Evolutionary conservation across 2,888 invertebrate genomes (phyloP).

Genomic region (Dryadula phaetusa): DNA sequence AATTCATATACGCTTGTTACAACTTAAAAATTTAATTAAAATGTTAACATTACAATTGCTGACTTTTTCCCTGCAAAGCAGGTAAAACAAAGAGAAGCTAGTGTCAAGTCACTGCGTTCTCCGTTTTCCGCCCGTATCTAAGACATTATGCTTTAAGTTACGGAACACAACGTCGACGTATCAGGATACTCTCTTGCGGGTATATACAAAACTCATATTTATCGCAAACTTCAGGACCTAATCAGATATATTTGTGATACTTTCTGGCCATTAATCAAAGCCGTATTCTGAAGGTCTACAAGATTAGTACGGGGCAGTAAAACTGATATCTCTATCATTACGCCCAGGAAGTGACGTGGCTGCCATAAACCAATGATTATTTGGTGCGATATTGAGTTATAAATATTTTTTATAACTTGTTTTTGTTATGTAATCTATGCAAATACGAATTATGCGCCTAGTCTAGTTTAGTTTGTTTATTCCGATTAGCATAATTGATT

Average conservation of each 20-base stretch:
- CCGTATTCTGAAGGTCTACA: conserved; percentile 66
- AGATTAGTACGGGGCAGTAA: conserved; percentile 54
- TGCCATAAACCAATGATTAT: conserved; percentile 33
- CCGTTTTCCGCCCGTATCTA: too few relatives aligned
- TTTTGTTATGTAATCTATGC: conserved; percentile 13
- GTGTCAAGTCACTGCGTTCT: too few relatives aligned
- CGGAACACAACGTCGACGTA: too few relatives aligned
- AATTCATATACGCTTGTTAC: too few relatives aligned
- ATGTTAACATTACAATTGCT: too few relatives aligned
- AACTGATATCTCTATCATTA: conserved; percentile 51
- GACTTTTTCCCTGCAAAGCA: too few relatives aligned
- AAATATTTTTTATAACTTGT: conserved; percentile 22
- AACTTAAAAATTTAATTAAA: too few relatives aligned
- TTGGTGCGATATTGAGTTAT: conserved; percentile 13
- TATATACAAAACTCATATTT: conserved; percentile 47
- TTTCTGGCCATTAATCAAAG: conserved; percentile 71
- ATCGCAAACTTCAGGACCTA: conserved; percentile 65
- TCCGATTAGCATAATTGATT: too few relatives aligned
- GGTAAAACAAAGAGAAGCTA: too few relatives aligned
- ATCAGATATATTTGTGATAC: conserved; percentile 72
- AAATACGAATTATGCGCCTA: background rate
- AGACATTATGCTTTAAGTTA: too few relatives aligned
- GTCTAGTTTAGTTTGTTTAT: background rate
- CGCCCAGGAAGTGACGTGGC: conserved; percentile 41
- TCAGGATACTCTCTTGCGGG: background rate